Percentiles rank a stretch among this genome's conserved stretches.
Evolutionary conservation across 2,888 invertebrate species (phyloP).

Genomic region (Clunio marinus): DNA sequence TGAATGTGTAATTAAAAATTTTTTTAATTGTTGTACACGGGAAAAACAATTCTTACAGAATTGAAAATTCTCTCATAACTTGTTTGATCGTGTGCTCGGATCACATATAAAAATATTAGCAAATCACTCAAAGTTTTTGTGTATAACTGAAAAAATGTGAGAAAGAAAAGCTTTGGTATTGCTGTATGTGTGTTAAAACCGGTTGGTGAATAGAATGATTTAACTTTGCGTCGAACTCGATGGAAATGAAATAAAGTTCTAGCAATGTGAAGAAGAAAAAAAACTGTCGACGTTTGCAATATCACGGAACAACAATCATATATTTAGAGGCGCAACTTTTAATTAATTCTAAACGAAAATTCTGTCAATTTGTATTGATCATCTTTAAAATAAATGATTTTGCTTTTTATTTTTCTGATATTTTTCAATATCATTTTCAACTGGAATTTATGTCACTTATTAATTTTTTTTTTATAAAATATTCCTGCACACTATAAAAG

Average conservation of each 20-base stretch:
- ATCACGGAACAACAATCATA: too few species aligned
- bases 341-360: too few species aligned
- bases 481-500: too few species aligned
- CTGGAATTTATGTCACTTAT: too few species aligned
- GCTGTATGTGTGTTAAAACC: constrained; percentile 34
- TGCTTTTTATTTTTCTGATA: too few species aligned
- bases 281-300: constrained; percentile 38
- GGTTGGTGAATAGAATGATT: constrained; percentile 29
- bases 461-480: too few species aligned
- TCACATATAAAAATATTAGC: neutral
- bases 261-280: constrained; percentile 5
- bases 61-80: neutral
- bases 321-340: neutral
- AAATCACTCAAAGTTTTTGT: neutral
- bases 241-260: constrained; percentile 32
- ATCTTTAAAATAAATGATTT: too few species aligned
- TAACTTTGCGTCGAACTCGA: neutral
- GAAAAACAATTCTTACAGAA: neutral
- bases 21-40: too few species aligned
- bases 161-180: neutral
- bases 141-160: neutral
- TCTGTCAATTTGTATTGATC: neutral
- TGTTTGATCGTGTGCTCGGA: neutral
- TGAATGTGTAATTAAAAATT: too few species aligned
- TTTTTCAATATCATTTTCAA: too few species aligned